Conservation (phyloP, 2,113 vertebrate genomes). For the Eurypyga helias region DNA sequence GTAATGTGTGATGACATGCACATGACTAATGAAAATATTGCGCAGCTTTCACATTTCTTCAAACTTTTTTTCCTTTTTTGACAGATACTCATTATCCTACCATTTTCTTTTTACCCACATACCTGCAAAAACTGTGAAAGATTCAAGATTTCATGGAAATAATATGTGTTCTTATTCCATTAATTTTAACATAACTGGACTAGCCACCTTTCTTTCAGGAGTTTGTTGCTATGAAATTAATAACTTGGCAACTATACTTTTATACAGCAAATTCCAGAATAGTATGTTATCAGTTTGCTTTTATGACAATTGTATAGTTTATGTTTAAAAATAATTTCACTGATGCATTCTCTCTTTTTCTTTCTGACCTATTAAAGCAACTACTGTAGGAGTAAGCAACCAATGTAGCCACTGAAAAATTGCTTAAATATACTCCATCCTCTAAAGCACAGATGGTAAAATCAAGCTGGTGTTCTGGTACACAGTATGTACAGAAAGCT, state of each 20-base stretch:
- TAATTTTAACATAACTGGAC: not conserved
- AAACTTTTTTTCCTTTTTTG: not conserved
- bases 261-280: not conserved
- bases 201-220: not conserved
- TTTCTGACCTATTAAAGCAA: not conserved
- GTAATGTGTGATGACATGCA: not conserved
- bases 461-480: not conserved
- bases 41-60: not conserved
- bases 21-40: not conserved
- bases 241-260: not conserved
- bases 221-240: not conserved
- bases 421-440: not conserved
- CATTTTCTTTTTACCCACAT: not conserved
- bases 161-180: not conserved
- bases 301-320: not conserved
- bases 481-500: not conserved
- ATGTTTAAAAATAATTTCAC: not conserved
- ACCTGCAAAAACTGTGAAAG: not conserved
- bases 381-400: not conserved
- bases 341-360: not conserved
- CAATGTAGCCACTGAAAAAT: not conserved
- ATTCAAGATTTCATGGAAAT: not conserved
- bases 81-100: not conserved
- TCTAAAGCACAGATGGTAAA: not conserved
- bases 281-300: not conserved